A percentile compares a stretch with the other conserved stretches of the same genome.
Conservation (phyloP, 2,888 invertebrate species). For the Callyntrura guangdongensis region DNA sequence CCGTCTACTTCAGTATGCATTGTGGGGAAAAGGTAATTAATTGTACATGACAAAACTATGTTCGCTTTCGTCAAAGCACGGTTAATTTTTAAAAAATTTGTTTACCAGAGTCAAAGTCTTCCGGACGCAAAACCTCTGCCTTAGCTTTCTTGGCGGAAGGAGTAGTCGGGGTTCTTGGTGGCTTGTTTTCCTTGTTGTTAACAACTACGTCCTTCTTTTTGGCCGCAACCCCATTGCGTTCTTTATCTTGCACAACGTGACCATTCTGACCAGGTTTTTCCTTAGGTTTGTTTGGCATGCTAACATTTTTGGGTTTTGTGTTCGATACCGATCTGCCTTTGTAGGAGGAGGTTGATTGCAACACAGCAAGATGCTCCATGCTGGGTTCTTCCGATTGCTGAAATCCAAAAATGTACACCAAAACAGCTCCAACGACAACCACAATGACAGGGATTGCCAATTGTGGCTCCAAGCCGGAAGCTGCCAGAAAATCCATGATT, state of each 20-base stretch:
- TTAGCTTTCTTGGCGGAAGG: conserved; percentile 84
- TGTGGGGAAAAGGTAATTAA: too few relatives aligned
- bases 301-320: conserved; percentile 67
- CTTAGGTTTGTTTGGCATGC: conserved; percentile 46
- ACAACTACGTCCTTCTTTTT: conserved; percentile 80
- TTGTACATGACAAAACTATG: too few relatives aligned
- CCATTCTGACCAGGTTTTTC: conserved; percentile 85
- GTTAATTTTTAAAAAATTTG: too few relatives aligned
- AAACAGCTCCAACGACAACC: conserved; percentile 90
- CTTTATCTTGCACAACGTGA: conserved; percentile 84
- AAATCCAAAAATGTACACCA: conserved; percentile 93
- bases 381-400: conserved; percentile 93
- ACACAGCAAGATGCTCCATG: conserved; percentile 89
- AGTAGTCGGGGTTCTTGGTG: conserved; percentile 81
- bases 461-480: conserved; percentile 86
- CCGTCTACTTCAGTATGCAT: too few relatives aligned
- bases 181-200: conserved; percentile 82
- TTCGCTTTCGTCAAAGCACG: too few relatives aligned
- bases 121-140: conserved; percentile 86
- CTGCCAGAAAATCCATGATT: conserved; percentile 85
- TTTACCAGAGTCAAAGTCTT: conserved; percentile 83
- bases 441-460: conserved; percentile 88
- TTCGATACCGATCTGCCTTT: conserved; percentile 73
- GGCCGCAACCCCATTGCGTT: conserved; percentile 57
- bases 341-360: conserved; percentile 79